These are phyloP conservation scores for Solenopsis invicta DNA, from an alignment of 1,140 invertebrate species.

Conservation along the genomic window DNA sequence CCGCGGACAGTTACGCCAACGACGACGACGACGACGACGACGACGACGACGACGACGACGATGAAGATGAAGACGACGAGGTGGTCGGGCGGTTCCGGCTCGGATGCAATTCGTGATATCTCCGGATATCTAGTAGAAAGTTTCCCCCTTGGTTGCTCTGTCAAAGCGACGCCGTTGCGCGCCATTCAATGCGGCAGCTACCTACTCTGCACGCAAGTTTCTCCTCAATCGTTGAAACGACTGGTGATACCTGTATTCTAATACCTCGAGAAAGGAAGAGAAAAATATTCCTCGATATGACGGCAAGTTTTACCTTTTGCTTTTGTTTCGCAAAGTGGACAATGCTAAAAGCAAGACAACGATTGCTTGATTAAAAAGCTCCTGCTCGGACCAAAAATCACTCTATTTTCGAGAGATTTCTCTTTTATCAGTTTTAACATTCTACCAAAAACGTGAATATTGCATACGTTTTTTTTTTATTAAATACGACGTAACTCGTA, in stretches of 20 bases:
- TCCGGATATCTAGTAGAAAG: conserved; percentile 57
- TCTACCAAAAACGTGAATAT: background rate
- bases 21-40: background rate
- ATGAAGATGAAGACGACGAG: background rate
- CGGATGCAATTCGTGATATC: conserved; percentile 60
- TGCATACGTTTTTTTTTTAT: conserved; percentile 14
- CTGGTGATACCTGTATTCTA: conserved; percentile 33
- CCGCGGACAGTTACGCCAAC: conserved; percentile 35
- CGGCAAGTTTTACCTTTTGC: background rate
- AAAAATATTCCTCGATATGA: background rate
- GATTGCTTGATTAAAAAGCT: conserved; percentile 15
- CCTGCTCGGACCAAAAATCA: background rate
- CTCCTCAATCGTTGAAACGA: conserved; percentile 38
- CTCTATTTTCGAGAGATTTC: background rate
- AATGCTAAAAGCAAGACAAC: background rate
- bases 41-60: conserved; percentile 12
- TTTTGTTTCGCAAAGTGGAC: conserved; percentile 4
- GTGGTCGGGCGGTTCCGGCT: background rate
- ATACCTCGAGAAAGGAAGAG: background rate
- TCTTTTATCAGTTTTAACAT: background rate
- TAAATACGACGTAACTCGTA: background rate
- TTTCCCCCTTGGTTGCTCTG: conserved; percentile 42
- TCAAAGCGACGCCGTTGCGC: conserved; percentile 34
- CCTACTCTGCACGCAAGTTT: conserved; percentile 37
- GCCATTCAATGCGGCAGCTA: conserved; percentile 38